Conservation (phyloP, 2,888 invertebrate species). For the Odontocolon sp. region DNA sequence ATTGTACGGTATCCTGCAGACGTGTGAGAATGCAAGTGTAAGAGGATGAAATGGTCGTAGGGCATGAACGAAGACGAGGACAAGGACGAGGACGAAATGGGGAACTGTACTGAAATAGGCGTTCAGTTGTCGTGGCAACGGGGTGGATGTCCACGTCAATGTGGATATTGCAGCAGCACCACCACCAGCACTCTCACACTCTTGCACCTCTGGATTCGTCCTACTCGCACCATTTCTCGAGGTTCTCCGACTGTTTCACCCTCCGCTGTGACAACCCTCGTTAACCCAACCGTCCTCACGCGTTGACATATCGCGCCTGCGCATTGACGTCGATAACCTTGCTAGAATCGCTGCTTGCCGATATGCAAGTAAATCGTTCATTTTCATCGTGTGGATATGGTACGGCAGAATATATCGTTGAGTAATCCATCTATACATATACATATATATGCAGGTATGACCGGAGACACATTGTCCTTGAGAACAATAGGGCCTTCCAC, state of each 20-base stretch:
- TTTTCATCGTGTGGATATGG: neutral
- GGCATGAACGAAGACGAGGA: slow-evolving; percentile 13
- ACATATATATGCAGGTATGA: slow-evolving; percentile 16
- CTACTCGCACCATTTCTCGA: no score
- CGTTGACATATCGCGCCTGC: no score
- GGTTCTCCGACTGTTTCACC: slow-evolving; percentile 1
- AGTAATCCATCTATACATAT: neutral
- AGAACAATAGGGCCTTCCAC: slow-evolving; percentile 58
- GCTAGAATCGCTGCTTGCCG: no score
- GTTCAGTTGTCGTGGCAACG: slow-evolving; percentile 59
- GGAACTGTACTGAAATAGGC: slow-evolving; percentile 33
- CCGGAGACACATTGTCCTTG: slow-evolving; percentile 61
- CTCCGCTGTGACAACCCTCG: slow-evolving; percentile 60
- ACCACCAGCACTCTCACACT: slow-evolving; percentile 25
- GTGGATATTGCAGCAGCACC: slow-evolving; percentile 50
- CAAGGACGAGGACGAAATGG: slow-evolving; percentile 3
- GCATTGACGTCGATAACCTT: no score
- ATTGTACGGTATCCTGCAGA: slow-evolving; percentile 19
- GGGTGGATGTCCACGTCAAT: slow-evolving; percentile 59
- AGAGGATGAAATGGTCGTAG: neutral
- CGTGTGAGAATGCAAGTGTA: neutral
- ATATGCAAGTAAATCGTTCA: no score
- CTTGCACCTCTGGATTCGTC: slow-evolving; percentile 17
- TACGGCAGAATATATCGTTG: no score
- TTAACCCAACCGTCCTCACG: slow-evolving; percentile 54